Conservation (phyloP, 2,797 vertebrate genomes). For the Mus caroli region DNA sequence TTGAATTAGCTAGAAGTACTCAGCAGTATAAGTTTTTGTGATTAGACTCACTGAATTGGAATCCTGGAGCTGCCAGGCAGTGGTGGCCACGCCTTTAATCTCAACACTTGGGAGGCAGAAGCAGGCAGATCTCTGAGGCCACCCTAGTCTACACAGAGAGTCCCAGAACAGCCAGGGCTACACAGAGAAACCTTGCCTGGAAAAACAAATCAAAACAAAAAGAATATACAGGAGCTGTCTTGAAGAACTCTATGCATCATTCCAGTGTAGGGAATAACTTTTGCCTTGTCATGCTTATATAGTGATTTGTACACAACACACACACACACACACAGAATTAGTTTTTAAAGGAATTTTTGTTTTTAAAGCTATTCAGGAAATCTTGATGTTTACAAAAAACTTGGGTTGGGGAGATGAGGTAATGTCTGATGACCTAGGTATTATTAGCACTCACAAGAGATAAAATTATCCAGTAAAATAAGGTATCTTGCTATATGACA, state of each 20-base stretch:
- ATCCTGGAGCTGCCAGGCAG: not conserved
- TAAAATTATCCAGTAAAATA: conserved; percentile 32
- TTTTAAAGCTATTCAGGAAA: conserved; percentile 18
- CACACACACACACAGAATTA: not conserved
- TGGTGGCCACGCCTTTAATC: not conserved
- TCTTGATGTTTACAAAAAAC: conserved; percentile 48
- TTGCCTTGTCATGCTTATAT: not conserved
- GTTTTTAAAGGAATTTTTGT: not conserved
- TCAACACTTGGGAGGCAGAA: not conserved
- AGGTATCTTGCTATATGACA: conserved; percentile 9
- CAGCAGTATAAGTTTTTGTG: not conserved
- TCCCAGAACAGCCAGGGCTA: not conserved
- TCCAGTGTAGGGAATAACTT: not conserved
- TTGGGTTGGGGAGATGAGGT: not conserved
- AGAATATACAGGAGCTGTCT: not conserved
- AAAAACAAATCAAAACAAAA: not conserved
- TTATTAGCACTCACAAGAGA: not conserved
- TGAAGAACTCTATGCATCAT: not conserved
- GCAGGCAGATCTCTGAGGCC: not conserved
- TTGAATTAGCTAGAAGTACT: conserved; percentile 33
- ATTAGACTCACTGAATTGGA: conserved; percentile 23
- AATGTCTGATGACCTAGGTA: not conserved
- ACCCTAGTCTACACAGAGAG: not conserved
- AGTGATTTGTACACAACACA: conserved; percentile 30
- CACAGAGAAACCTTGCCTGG: not conserved